A percentile compares a stretch with the other conserved stretches of the same genome.
Evolutionary conservation across 2,797 vertebrate genomes (phyloP).

Genomic region (Melopsittacus undulatus): DNA sequence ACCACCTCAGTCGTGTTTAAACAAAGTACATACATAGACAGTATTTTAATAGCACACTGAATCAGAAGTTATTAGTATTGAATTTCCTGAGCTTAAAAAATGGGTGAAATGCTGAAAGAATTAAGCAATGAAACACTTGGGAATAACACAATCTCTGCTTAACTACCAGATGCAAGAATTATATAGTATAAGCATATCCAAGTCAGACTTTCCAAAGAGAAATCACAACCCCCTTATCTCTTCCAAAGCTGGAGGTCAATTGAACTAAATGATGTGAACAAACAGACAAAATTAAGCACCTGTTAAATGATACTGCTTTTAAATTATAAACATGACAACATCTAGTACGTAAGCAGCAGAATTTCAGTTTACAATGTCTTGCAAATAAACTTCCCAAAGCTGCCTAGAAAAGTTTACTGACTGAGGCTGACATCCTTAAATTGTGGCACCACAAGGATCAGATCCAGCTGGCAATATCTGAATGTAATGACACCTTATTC

Average conservation of each 20-base stretch:
- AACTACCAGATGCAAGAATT: not conserved
- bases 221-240: not conserved
- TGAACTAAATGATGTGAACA: not conserved
- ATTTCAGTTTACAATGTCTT: not conserved
- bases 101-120: not conserved
- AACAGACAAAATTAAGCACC: not conserved
- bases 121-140: not conserved
- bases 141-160: not conserved
- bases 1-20: not conserved
- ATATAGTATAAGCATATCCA: not conserved
- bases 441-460: fast-evolving
- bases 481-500: not conserved
- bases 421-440: not conserved
- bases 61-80: not conserved
- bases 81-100: not conserved
- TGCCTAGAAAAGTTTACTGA: not conserved
- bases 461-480: not conserved
- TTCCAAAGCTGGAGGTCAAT: not conserved
- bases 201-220: not conserved
- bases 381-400: not conserved
- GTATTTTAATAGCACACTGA: not conserved
- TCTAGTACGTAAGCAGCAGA: not conserved
- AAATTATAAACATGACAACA: not conserved
- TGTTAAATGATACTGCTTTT: not conserved
- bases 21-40: not conserved